These are phyloP conservation scores for Phalanger gymnotis DNA, from an alignment of 2,797 vertebrate species.

Conservation along the genomic window DNA sequence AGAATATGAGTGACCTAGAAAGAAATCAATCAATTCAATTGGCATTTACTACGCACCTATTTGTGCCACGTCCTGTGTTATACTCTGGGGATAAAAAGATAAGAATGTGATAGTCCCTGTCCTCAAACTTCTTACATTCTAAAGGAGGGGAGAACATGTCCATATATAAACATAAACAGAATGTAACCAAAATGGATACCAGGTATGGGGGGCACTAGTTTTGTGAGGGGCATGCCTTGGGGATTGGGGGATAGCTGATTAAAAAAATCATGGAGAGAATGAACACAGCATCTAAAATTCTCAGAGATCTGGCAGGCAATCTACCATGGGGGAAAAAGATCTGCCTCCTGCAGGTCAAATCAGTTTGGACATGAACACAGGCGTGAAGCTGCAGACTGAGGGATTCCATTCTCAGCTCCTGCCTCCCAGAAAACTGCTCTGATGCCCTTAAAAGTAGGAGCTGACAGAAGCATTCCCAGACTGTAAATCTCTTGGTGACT, in stretches of 20 bases:
- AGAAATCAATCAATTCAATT: too few relatives aligned
- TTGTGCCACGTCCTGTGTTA: too few relatives aligned
- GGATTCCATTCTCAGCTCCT: not conserved
- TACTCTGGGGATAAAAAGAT: too few relatives aligned
- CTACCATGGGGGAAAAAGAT: not conserved
- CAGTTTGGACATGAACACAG: not conserved
- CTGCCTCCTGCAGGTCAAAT: not conserved
- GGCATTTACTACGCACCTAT: too few relatives aligned
- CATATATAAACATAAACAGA: too few relatives aligned
- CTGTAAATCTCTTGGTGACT: not conserved
- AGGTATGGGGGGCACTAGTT: not conserved
- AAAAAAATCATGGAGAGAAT: not conserved
- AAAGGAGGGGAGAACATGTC: too few relatives aligned
- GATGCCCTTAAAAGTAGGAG: not conserved
- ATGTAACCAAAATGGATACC: too few relatives aligned
- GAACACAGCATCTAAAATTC: not conserved
- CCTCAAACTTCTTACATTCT: too few relatives aligned
- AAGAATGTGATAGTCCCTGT: too few relatives aligned
- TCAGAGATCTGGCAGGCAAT: not conserved
- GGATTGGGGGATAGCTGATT: not conserved
- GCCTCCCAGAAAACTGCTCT: not conserved
- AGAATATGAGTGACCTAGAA: too few relatives aligned
- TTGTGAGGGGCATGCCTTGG: not conserved
- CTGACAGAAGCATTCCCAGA: not conserved
- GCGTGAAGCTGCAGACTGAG: not conserved